These are phyloP conservation scores for Eumeta japonica DNA, from an alignment of 1,140 invertebrate genomes.

Conservation along the genomic window DNA sequence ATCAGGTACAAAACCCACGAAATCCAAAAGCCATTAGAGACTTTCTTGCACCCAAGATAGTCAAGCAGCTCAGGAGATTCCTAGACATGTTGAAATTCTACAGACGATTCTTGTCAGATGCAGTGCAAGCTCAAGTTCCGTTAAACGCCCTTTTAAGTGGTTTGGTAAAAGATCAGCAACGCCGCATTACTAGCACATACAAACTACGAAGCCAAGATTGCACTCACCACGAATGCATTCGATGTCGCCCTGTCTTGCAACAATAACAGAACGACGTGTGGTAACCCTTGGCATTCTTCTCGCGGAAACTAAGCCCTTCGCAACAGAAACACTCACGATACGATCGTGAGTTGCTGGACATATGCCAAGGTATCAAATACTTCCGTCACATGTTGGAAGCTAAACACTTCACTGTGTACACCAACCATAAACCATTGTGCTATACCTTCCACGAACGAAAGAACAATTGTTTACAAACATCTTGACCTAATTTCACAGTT, in stretches of 20 bases:
- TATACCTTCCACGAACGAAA: too few species aligned
- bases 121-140: conserved; percentile 9
- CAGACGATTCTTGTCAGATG: conserved; percentile 4
- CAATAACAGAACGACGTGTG: conserved; percentile 8
- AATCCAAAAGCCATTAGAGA: conserved; percentile 10
- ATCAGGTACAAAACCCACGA: conserved; percentile 16
- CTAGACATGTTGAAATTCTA: conserved; percentile 9
- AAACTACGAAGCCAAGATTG: too few species aligned
- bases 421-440: too few species aligned
- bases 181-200: conserved; percentile 6
- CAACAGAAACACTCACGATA: conserved; percentile 39
- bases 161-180: conserved; percentile 7
- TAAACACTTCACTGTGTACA: too few species aligned
- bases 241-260: conserved; percentile 52
- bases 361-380: conserved; percentile 31
- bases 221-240: too few species aligned
- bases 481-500: conserved; percentile 40
- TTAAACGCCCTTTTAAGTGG: conserved; percentile 10
- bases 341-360: conserved; percentile 47
- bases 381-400: too few species aligned
- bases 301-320: conserved; percentile 25
- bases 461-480: conserved; percentile 37
- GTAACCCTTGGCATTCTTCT: conserved; percentile 36
- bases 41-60: conserved; percentile 1
- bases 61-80: too few species aligned